Base-by-base conservation (phyloP, 2,113 vertebrate species). In the Pedetes capensis region DNA sequence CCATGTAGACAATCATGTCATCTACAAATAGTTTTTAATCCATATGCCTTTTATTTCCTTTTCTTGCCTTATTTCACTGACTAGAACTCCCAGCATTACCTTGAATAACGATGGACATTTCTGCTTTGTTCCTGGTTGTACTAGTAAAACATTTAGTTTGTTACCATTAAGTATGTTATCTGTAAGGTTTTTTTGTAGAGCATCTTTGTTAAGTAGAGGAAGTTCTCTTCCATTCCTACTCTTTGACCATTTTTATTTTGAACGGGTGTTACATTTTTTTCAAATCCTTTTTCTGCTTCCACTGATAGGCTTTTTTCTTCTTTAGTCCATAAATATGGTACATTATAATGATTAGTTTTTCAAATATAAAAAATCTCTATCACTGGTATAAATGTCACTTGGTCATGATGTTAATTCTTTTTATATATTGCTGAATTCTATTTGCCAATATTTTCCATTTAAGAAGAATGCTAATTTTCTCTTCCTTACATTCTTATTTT, bases 291-390 rank as follows among this genome's bases (percentile, higher is more conserved):
- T 71, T 91, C 55, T 81, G n/a, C 59, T 90, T 69, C 16, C n/a
- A n/a, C 49, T 76, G n/a, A 83, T 34, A n/a, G 27, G 20, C 72
- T 63, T 96, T 90, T 83, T 53, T n/a, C 25, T 82, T 88, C 83
- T 78, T 8, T 47, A 49, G 4, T 5, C 44, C 37, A 61, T 87
- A 87, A 61, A 82, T 49, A 49, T 32, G 17, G 16, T 49, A 1
- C 10, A 57, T 34, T 64, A 37, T 16, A 37, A 25, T 87, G 23
- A 16, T 61, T 94, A 44, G 86, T 61, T 87, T 86, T 91, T 78
- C 44, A 72, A 91, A 83, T 74, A 76, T 53, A 16, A 87, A n/a
- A 0, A 55, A 64, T 87, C 76, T 91, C 8, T 64, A 71, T 63
- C 39, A 64, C 34, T 96, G 37, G 22, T 55, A 39, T 82, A 83